Conservation (phyloP, 2,113 vertebrate genomes). For the Anthoscopus minutus region DNA sequence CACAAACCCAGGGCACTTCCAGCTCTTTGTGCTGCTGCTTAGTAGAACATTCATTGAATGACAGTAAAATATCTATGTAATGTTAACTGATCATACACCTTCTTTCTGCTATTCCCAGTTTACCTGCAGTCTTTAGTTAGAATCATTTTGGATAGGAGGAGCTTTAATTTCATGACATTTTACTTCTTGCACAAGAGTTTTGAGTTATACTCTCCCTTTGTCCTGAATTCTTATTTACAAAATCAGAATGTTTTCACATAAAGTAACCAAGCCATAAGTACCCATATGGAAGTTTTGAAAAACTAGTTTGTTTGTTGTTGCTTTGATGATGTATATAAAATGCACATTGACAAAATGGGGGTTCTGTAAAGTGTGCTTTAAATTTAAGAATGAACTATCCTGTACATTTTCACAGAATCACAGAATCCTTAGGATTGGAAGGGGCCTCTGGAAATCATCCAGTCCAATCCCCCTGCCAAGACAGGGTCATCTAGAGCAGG, state of each 20-base stretch:
- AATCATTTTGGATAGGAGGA: neutral
- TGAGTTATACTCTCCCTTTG: neutral
- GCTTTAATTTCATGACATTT: neutral
- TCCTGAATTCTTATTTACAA: neutral
- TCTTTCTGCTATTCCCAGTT: neutral
- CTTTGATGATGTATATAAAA: neutral
- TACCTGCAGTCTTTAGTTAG: neutral
- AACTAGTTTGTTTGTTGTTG: neutral
- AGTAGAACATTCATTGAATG: neutral
- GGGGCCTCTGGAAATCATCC: neutral
- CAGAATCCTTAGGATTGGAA: neutral
- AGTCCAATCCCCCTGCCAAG: neutral
- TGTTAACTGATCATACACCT: neutral
- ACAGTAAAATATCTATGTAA: neutral
- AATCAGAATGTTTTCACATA: neutral
- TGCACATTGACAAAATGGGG: neutral
- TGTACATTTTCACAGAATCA: neutral
- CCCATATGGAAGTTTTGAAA: neutral
- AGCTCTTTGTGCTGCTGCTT: neutral
- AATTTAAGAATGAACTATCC: neutral
- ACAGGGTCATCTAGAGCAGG: neutral
- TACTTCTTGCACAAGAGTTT: neutral
- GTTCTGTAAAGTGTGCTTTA: neutral
- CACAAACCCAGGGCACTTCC: neutral
- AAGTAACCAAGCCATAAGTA: neutral